These are phyloP conservation scores for Cyclopterus lumpus DNA, from an alignment of 2,797 vertebrate species.

Conservation along the genomic window DNA sequence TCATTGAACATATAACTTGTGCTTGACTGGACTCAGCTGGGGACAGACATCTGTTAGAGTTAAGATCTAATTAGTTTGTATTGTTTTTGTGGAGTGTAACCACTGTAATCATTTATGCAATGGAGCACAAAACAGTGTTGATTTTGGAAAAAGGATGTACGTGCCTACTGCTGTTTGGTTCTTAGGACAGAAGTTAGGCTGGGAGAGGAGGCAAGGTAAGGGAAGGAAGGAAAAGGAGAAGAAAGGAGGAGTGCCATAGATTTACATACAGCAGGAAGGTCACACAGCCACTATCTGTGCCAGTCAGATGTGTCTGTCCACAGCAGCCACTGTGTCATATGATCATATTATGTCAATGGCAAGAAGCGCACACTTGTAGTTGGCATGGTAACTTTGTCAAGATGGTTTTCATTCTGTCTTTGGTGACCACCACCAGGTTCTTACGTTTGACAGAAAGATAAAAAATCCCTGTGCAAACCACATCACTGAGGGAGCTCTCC, in stretches of 20 bases:
- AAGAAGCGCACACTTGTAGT: constrained; percentile 1
- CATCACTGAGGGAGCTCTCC: not conserved
- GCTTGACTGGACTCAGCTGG: constrained; percentile 57
- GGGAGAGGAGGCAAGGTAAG: constrained; percentile 55
- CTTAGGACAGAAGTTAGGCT: constrained; percentile 57
- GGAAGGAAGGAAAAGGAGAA: constrained; percentile 71
- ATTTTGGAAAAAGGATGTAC: constrained; percentile 60
- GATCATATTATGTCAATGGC: constrained; percentile 12
- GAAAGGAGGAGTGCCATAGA: constrained; percentile 72
- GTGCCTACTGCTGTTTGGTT: constrained; percentile 72
- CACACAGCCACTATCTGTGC: constrained; percentile 62
- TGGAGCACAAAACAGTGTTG: constrained; percentile 44
- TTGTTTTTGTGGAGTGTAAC: constrained; percentile 45
- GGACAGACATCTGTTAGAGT: constrained; percentile 44
- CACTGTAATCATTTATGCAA: constrained; percentile 54
- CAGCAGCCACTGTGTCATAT: constrained; percentile 31
- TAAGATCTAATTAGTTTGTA: constrained; percentile 41
- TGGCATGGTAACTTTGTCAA: constrained; percentile 11
- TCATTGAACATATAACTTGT: constrained; percentile 54
- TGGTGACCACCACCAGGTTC: not conserved
- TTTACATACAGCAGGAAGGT: constrained; percentile 73
- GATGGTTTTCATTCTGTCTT: constrained; percentile 5
- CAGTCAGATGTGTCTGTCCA: constrained; percentile 57
- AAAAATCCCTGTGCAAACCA: not conserved
- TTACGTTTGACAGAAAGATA: not conserved